Conservation (phyloP, 92 coral and sea anemone genomes). For the Porites lobata region DNA sequence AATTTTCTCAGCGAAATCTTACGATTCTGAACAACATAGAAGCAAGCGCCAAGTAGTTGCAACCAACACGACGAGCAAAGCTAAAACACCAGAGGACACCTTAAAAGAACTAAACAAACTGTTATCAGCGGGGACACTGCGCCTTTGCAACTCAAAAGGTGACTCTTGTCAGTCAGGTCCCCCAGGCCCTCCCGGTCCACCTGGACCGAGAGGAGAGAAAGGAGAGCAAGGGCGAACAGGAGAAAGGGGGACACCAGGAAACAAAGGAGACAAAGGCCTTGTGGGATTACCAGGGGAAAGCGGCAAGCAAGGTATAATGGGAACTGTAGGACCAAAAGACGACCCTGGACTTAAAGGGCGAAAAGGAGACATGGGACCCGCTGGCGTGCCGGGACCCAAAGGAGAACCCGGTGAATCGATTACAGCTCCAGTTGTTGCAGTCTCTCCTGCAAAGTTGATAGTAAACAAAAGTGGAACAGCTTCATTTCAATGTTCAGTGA, state of each 20-base stretch:
- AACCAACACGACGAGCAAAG: background rate
- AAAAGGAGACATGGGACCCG: conserved; percentile 8
- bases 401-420: conserved; percentile 35
- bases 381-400: conserved; percentile 8
- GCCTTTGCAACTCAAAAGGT: background rate
- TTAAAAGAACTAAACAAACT: background rate
- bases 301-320: conserved; percentile 11
- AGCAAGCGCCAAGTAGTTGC: background rate
- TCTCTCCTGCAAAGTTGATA: conserved; percentile 3
- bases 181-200: conserved; percentile 9
- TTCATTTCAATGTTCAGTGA: conserved; percentile 9
- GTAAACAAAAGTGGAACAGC: conserved; percentile 6
- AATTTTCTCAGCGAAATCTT: background rate
- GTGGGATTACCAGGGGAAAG: conserved; percentile 23
- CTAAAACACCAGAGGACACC: background rate
- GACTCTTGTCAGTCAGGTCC: background rate
- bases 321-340: background rate
- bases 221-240: conserved; percentile 2
- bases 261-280: conserved; percentile 15
- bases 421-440: conserved; percentile 11
- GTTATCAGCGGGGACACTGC: background rate
- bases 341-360: background rate
- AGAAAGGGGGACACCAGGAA: background rate
- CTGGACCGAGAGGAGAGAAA: background rate
- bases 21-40: no score